These are phyloP conservation scores for Drosophila monieri DNA, from an alignment of 2,888 invertebrate species.

Conservation along the genomic window DNA sequence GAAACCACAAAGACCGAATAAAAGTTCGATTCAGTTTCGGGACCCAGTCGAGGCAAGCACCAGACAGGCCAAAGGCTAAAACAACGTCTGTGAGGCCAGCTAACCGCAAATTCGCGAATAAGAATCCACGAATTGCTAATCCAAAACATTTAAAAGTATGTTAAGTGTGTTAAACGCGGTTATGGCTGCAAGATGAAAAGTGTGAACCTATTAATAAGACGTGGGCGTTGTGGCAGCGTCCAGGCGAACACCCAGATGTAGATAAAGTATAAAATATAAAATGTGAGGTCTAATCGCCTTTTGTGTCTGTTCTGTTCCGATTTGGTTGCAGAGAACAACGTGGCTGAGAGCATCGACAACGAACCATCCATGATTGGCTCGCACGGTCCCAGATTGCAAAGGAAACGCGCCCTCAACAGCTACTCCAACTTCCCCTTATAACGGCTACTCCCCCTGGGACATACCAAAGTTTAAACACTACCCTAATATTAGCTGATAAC, in stretches of 20 bases:
- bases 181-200: conserved; percentile 4
- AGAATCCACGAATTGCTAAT: conserved; percentile 21
- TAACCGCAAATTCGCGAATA: conserved; percentile 22
- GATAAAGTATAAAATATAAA: background rate
- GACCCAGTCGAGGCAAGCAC: conserved; percentile 16
- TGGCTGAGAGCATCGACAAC: conserved; percentile 39
- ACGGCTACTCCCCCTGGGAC: conserved; percentile 47
- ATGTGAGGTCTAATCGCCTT: conserved; percentile 7
- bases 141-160: conserved; percentile 30
- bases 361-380: conserved; percentile 59
- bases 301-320: conserved; percentile 43
- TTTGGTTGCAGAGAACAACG: conserved; percentile 57
- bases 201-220: conserved; percentile 16
- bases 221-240: conserved; percentile 17
- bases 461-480: conserved; percentile 38
- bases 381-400: conserved; percentile 41
- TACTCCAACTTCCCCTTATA: conserved; percentile 72
- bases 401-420: conserved; percentile 52
- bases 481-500: conserved; percentile 32
- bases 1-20: background rate
- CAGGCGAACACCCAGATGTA: conserved; percentile 12
- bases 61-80: conserved; percentile 7
- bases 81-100: background rate
- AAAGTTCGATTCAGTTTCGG: background rate
- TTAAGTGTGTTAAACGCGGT: conserved; percentile 29